phyloP scores from a whole-genome alignment of 2,888 invertebrate genomes.

The Tiliacea citrago region DNA sequence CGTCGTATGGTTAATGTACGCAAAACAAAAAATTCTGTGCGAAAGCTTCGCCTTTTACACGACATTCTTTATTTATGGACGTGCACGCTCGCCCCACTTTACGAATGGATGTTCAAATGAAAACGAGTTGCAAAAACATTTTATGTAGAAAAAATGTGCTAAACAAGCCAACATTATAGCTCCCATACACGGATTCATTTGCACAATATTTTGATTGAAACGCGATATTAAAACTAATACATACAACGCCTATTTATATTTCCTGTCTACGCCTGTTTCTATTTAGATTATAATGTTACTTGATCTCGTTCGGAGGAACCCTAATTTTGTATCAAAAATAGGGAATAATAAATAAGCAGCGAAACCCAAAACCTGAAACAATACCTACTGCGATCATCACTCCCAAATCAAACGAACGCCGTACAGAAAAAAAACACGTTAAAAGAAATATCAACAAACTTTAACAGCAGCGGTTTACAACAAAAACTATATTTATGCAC shows the following conservation, averaged over 20 bases:
- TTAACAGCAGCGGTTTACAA: background rate
- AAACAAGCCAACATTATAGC: conserved; percentile 47
- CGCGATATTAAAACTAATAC: background rate
- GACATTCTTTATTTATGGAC: conserved; percentile 81
- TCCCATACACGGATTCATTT: conserved; percentile 26
- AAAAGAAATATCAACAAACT: background rate
- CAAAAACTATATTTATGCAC: conserved; percentile 18
- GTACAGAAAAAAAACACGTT: background rate
- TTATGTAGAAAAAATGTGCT: conserved; percentile 58
- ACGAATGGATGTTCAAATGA: conserved; percentile 79
- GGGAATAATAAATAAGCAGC: background rate
- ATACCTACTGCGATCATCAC: background rate
- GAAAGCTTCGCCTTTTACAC: conserved; percentile 75
- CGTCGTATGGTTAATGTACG: conserved; percentile 69
- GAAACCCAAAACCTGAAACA: background rate
- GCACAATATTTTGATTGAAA: conserved; percentile 35
- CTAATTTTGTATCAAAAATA: background rate
- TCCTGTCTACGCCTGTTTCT: background rate
- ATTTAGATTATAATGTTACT: background rate
- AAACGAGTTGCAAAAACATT: conserved; percentile 69
- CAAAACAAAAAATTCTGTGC: conserved; percentile 74
- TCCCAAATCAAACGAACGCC: conserved; percentile 8
- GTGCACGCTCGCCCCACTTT: conserved; percentile 79
- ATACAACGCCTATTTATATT: background rate
- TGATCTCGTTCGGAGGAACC: background rate